phyloP scores from a whole-genome alignment of 2,113 vertebrate species.

The Ceyx melanurus region DNA sequence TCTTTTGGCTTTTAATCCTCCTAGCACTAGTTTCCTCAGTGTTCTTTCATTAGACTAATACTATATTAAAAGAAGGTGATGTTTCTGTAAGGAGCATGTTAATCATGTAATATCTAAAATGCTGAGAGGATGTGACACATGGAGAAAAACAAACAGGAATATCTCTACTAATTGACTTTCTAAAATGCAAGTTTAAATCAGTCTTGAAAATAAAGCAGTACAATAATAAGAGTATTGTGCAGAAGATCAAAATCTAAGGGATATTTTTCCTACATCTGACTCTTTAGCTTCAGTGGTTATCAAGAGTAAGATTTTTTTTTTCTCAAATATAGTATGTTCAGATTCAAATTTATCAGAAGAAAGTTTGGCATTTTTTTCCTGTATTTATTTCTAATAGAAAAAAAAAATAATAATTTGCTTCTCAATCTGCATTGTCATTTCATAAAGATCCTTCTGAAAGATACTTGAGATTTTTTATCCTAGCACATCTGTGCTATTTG shows the following conservation, averaged over 20 bases:
- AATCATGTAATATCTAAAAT: neutral
- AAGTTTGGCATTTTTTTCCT: neutral
- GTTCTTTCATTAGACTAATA: neutral
- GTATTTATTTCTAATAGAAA: slow-evolving; percentile 42
- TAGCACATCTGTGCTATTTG: slow-evolving; percentile 44
- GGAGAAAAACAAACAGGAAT: neutral
- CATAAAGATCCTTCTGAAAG: slow-evolving; percentile 50
- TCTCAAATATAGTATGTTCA: slow-evolving; percentile 23
- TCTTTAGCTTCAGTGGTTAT: neutral
- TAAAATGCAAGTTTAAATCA: neutral
- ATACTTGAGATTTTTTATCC: slow-evolving; percentile 33
- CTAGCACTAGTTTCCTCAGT: neutral
- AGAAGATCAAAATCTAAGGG: neutral
- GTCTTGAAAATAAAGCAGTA: neutral
- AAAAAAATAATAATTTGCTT: slow-evolving; percentile 28
- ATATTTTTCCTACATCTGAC: neutral
- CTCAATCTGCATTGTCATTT: neutral
- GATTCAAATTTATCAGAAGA: neutral
- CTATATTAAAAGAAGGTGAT: neutral
- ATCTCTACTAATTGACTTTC: slow-evolving; percentile 3
- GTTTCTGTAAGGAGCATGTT: neutral
- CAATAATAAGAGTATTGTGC: neutral
- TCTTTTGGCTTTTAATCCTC: neutral
- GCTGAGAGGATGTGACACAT: neutral
- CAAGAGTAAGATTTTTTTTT: neutral